Base-by-base conservation (phyloP, 1,140 invertebrate genomes). In the Zaprionus nigranus region DNA sequence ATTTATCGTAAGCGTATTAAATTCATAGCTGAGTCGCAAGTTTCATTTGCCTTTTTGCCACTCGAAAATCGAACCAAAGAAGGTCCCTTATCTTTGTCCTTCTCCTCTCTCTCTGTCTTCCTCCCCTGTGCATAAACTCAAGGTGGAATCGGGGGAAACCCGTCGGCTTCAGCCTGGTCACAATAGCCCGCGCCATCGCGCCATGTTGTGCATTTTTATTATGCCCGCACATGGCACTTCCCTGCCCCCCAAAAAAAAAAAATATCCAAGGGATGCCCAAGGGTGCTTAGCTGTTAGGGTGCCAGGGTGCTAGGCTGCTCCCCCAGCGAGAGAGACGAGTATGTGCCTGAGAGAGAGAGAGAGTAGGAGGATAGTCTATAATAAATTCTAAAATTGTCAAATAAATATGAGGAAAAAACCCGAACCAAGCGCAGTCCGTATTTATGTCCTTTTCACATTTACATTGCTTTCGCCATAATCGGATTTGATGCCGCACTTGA, bases 341-440 rank as follows among this genome's bases (percentile, higher is more conserved):
- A 24, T 63, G 40, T 28, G 40, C 22, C 38, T 6, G 51, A 26
- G 13, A 26, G 53, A 26, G 51, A 28, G 22, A 28, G 22, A 15
- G 53, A 56, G 22, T 11, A 26, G 13, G 51, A 61, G 22, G 30
- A 20, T 30, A 64, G 28, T 69, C 68, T 65, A 59, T 75, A 71
- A 80, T 83, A 88, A 88, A 88, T 81, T 88, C 71, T 49, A 84
- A 84, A 88, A 90, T 88, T 88, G 84, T 84, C 84, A 87, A 77
- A 87, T 78, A 88, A 77, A 80, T 82, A 82, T 68, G 68, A 68
- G 34, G 36, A 81, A 63, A 49, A 51, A 46, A 57, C 34, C 22
- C 28, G 24, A 30, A 43, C 40, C 13, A 13, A 56, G 53, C 46
- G 17, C 43, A 54, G 24, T 54, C 43, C 61, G 64, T 78, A 70